A percentile compares a stretch with the other conserved stretches of the same genome.
Evolutionary conservation across 2,113 vertebrate species (phyloP).

Genomic region (Rhynchomys soricoides): DNA sequence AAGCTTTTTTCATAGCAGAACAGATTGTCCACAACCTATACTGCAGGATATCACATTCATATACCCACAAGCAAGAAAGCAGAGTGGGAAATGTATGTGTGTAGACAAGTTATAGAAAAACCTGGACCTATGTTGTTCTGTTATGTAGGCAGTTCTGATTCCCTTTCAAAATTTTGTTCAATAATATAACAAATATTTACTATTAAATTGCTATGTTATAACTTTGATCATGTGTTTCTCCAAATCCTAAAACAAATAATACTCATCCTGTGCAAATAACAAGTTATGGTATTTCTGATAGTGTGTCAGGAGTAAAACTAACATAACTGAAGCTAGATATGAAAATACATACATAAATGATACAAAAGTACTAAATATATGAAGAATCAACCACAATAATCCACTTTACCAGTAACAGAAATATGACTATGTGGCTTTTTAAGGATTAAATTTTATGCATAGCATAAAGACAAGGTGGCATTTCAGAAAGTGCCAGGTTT

Average conservation of each 20-base stretch:
- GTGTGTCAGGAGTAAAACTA: neutral
- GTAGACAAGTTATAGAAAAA: neutral
- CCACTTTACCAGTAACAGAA: neutral
- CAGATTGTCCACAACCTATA: neutral
- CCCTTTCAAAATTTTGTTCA: neutral
- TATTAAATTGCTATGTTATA: neutral
- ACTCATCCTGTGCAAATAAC: neutral
- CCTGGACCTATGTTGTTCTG: neutral
- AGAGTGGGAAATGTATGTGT: neutral
- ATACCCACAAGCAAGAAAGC: neutral
- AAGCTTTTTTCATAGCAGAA: neutral
- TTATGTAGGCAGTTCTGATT: neutral
- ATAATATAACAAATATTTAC: neutral
- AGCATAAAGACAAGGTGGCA: neutral
- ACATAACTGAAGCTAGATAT: neutral
- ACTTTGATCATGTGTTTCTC: neutral
- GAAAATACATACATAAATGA: slow-evolving; percentile 41
- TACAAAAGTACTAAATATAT: neutral
- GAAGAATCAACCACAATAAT: neutral
- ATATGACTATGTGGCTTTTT: neutral
- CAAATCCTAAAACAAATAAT: neutral
- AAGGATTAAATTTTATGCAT: neutral
- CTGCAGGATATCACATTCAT: neutral
- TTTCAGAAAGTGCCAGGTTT: slow-evolving; percentile 40
- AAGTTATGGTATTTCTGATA: neutral